Evolutionary conservation across 1,140 invertebrate genomes (phyloP).

Genomic region (Temnothorax nylanderi): DNA sequence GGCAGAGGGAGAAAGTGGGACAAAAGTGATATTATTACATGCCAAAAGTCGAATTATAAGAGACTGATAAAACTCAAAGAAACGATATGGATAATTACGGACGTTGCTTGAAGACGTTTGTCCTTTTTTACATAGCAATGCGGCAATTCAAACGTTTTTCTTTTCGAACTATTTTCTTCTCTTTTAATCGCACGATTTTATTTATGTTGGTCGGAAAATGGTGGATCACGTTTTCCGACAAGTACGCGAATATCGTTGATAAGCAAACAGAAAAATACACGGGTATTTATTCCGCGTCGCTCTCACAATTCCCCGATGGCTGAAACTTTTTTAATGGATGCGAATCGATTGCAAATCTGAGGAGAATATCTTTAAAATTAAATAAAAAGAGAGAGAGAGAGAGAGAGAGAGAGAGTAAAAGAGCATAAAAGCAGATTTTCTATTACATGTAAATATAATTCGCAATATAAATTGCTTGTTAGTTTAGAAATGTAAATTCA

Average conservation of each 20-base stretch:
- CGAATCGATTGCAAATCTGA: not conserved
- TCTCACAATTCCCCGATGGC: not conserved
- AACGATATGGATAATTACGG: not conserved
- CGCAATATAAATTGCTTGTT: not conserved
- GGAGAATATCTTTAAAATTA: not conserved
- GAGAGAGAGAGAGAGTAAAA: not conserved
- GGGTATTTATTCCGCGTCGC: not conserved
- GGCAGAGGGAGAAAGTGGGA: not conserved
- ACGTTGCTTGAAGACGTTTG: not conserved
- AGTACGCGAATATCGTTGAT: constrained; percentile 1
- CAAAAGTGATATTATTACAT: constrained; percentile 20
- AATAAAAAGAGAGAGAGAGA: not conserved
- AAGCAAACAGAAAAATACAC: constrained; percentile 28
- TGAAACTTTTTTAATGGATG: constrained; percentile 41
- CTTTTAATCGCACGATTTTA: constrained; percentile 11
- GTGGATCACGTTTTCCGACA: constrained; percentile 14
- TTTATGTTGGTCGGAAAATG: constrained; percentile 25
- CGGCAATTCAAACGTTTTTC: not conserved
- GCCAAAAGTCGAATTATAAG: not conserved
- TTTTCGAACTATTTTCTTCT: not conserved
- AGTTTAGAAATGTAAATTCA: not conserved
- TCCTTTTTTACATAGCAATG: not conserved
- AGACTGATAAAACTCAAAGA: not conserved
- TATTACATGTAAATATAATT: not conserved
- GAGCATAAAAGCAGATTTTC: not conserved